phyloP scores from a whole-genome alignment of 1,140 invertebrate genomes.

The Saxidomus purpurata region DNA sequence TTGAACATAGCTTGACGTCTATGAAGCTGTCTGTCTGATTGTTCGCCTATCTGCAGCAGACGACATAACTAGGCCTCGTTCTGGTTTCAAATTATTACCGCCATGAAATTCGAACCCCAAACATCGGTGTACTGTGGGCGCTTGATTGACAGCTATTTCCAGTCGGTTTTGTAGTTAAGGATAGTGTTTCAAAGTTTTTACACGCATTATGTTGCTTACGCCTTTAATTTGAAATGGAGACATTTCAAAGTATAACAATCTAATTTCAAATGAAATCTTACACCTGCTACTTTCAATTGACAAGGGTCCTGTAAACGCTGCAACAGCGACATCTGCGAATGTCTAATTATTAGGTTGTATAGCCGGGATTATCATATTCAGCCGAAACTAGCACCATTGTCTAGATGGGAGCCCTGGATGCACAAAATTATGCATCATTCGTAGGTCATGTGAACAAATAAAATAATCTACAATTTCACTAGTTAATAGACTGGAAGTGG shows the following conservation, averaged over 20 bases:
- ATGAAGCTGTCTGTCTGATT: conserved; percentile 21
- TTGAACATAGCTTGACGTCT: conserved; percentile 59
- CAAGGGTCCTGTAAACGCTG: conserved; percentile 29
- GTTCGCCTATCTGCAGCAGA: conserved; percentile 45
- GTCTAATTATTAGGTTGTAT: conserved; percentile 27
- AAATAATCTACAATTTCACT: conserved; percentile 20
- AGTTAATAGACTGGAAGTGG: not conserved
- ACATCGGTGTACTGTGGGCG: conserved; percentile 47
- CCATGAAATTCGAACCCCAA: conserved; percentile 56
- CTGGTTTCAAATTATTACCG: conserved; percentile 60
- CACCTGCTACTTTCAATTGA: conserved; percentile 65
- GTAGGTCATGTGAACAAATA: not conserved
- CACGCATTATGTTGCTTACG: conserved; percentile 59
- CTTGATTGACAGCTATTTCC: conserved; percentile 63
- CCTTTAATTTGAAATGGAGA: conserved; percentile 69
- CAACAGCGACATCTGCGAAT: conserved; percentile 42
- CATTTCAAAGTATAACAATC: conserved; percentile 67
- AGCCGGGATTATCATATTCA: conserved; percentile 5
- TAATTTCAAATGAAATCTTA: conserved; percentile 60
- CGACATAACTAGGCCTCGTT: conserved; percentile 43
- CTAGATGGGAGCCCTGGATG: not conserved
- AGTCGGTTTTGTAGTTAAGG: conserved; percentile 49
- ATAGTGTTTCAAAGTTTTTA: conserved; percentile 55
- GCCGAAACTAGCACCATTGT: not conserved
- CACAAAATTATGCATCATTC: not conserved